These are phyloP conservation scores for Catharus bicknelli DNA, from an alignment of 2,113 vertebrate species.

Conservation along the genomic window DNA sequence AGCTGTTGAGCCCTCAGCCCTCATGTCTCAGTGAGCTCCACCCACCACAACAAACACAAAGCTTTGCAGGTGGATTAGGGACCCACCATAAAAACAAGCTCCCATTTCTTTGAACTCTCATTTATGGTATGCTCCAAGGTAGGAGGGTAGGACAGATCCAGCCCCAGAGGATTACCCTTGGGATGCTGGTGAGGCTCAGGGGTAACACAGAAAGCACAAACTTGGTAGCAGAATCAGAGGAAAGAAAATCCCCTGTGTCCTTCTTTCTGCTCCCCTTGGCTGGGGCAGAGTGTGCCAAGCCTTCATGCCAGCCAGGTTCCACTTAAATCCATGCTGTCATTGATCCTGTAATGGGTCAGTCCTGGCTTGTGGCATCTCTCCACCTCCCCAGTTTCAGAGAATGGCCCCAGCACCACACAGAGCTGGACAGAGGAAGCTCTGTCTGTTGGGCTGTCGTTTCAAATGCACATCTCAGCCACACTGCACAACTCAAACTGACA, in stretches of 20 bases:
- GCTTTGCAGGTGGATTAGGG: neutral
- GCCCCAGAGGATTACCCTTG: neutral
- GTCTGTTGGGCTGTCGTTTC: slow-evolving; percentile 54
- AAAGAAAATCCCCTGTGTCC: neutral
- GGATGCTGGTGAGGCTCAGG: neutral
- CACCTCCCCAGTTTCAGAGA: neutral
- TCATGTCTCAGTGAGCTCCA: neutral
- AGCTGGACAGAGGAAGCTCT: neutral
- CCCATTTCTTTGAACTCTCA: neutral
- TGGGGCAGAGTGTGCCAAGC: neutral
- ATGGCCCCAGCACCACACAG: neutral
- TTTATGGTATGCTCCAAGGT: neutral
- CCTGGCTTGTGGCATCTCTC: neutral
- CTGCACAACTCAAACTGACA: slow-evolving; percentile 57
- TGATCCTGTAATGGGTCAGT: rapidly evolving
- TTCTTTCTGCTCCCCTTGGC: neutral
- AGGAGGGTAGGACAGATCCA: neutral
- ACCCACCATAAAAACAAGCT: neutral
- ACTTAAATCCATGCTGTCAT: neutral
- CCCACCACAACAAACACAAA: neutral
- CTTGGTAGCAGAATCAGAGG: neutral
- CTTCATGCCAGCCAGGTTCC: neutral
- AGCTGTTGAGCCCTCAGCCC: neutral
- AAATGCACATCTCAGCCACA: slow-evolving; percentile 38
- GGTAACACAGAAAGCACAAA: neutral